Conservation (phyloP, 2,797 vertebrate genomes). For the Cossypha polioptera region DNA sequence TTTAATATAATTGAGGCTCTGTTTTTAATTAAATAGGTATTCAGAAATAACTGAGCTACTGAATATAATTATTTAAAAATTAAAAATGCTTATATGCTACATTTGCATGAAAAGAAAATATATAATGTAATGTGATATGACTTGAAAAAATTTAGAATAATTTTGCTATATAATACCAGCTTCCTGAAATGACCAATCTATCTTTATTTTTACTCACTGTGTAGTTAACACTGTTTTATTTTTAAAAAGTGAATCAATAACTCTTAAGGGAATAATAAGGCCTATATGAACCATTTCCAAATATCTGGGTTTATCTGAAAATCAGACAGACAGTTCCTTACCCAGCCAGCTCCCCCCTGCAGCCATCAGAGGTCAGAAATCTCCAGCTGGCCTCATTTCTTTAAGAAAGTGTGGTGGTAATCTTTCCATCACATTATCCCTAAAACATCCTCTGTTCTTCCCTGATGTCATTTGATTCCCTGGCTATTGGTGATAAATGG, state of each 20-base stretch:
- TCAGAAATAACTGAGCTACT: background rate
- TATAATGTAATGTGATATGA: background rate
- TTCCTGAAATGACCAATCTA: background rate
- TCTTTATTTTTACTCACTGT: background rate
- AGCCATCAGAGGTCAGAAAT: constrained; percentile 6
- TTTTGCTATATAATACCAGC: background rate
- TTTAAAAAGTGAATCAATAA: background rate
- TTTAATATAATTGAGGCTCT: background rate
- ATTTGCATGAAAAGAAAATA: background rate
- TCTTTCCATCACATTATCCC: constrained; percentile 64
- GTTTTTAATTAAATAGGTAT: background rate
- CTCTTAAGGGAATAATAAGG: background rate
- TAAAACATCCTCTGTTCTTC: background rate
- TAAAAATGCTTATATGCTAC: background rate
- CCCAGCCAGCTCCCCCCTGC: background rate
- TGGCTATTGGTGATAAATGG: background rate
- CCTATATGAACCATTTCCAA: background rate
- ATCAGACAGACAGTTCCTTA: background rate
- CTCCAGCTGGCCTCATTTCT: constrained; percentile 63
- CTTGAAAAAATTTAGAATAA: background rate
- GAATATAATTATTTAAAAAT: background rate
- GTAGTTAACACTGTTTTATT: background rate
- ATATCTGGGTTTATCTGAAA: background rate
- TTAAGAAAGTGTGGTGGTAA: constrained; percentile 57
- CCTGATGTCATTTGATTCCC: constrained; percentile 30